Evolutionary conservation across 1,140 invertebrate species (phyloP).

Genomic region (Drosophila pruinosa): DNA sequence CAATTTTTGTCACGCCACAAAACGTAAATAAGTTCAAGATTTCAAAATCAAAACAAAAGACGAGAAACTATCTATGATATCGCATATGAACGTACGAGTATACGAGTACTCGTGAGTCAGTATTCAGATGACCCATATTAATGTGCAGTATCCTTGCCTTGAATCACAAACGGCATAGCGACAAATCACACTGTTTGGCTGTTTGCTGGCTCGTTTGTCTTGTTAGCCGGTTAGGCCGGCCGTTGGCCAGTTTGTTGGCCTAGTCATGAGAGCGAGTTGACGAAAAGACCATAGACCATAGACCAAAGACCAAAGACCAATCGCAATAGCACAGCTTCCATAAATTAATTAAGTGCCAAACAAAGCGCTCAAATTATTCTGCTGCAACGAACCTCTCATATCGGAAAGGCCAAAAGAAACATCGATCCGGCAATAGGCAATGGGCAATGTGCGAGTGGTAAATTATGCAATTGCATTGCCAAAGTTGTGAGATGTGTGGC

Average conservation of each 20-base stretch:
- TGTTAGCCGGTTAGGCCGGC: constrained; percentile 3
- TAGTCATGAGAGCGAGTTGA: too few species aligned
- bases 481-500: constrained; percentile 18
- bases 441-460: constrained; percentile 6
- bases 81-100: background rate
- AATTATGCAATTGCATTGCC: constrained; percentile 52
- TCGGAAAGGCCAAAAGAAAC: constrained; percentile 18
- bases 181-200: constrained; percentile 1
- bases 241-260: background rate
- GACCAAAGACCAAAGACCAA: background rate
- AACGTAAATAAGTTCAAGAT: constrained; percentile 64
- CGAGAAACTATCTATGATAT: constrained; percentile 50
- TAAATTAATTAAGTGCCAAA: constrained; percentile 67
- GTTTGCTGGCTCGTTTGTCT: background rate
- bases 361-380: constrained; percentile 72
- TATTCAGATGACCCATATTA: constrained; percentile 14
- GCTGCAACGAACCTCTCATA: constrained; percentile 58
- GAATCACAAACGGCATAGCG: constrained; percentile 20
- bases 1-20: constrained; percentile 54
- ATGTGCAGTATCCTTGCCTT: constrained; percentile 62
- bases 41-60: constrained; percentile 64
- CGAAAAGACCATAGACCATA: too few species aligned
- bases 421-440: background rate
- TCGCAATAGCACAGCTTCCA: constrained; percentile 31
- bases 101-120: background rate